Base-by-base conservation (phyloP, 2,797 vertebrate species). In the Mastacembelus armatus region DNA sequence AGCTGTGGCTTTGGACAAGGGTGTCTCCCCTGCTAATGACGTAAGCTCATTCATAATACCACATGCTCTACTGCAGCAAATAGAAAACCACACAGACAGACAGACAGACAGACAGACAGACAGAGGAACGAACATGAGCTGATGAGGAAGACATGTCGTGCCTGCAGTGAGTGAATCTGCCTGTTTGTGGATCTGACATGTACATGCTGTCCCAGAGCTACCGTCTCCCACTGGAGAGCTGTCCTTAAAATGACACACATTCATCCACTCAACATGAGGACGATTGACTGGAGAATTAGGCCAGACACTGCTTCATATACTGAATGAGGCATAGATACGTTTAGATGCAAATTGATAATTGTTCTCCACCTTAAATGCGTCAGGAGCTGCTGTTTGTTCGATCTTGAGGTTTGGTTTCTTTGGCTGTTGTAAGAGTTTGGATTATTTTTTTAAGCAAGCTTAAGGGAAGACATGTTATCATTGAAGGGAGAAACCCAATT, bases 211-310 rank as follows among this genome's bases (percentile, higher is more conserved):
- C 84, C 70, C 85, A 62, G 76, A 79, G 80, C 89, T 90, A 43
- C 40, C 12, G 27, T 60, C 47, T 54, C 50, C 21, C 55, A 10
- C 59, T 63, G 15, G 59, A 84, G 72, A 81, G 61, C 65, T 72
- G 79, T 90, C 81, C 77, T 85, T 78, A 84, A 71, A 77, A 56
- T 75, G 82, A 83, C 84, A 88, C 82, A 91, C 90, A 91, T 88
- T 89, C 56, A 71, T 78, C 91, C 86, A 81, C 71, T 89, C 87
- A 87, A 89, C 92, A 91, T 80, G 91, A 89, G 71, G 83, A 72
- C 61, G 80, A 74, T 71, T 81, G 78, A 58, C 80, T 87, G 76
- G 84, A 90, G 81, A 87, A 78, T 82, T 71, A 68, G 78, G 82
- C 64, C 77, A 79, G 72, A 60, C 50, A 4, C 49, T 0, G 26